Conservation (phyloP, 53 echinoderm and acorn worm genomes). For the Temnopleurus reevesii region DNA sequence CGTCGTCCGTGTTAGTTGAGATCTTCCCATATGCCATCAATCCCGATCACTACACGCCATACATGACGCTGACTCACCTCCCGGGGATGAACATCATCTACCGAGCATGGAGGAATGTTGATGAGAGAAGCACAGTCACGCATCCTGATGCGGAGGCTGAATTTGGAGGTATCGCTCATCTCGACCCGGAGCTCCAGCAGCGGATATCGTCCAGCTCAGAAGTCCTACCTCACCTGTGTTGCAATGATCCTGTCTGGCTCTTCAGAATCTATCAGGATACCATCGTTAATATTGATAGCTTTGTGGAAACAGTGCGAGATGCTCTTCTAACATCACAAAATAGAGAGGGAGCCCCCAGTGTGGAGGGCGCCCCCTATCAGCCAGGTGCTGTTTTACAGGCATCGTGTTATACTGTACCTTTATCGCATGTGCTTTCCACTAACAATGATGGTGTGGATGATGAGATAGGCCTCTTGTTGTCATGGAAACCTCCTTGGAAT, state of each 20-base stretch:
- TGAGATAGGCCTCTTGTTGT: conserved; percentile 51
- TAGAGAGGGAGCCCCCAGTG: neutral
- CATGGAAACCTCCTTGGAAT: conserved; percentile 90
- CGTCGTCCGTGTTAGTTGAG: conserved; percentile 71
- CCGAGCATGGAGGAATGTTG: conserved; percentile 77
- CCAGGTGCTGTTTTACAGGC: neutral
- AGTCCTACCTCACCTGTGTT: conserved; percentile 90
- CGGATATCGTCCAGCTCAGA: conserved; percentile 69
- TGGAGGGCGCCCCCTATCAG: neutral
- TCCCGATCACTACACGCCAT: conserved; percentile 94
- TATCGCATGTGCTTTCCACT: neutral
- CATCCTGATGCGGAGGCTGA: conserved; percentile 71
- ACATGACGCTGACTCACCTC: conserved; percentile 77
- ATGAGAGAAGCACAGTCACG: conserved; percentile 66
- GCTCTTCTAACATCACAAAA: conserved; percentile 52
- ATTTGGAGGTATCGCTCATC: conserved; percentile 83
- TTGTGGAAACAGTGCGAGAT: conserved; percentile 50
- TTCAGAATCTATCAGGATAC: conserved; percentile 97
- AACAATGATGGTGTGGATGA: neutral
- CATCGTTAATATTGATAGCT: conserved; percentile 64
- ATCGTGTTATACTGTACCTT: neutral
- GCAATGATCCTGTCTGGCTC: conserved; percentile 88
- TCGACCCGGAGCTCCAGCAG: conserved; percentile 61
- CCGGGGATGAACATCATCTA: conserved; percentile 76
- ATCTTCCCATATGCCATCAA: conserved; percentile 91